phyloP scores from a whole-genome alignment of 2,113 vertebrate genomes.

The Thunnus maccoyii region DNA sequence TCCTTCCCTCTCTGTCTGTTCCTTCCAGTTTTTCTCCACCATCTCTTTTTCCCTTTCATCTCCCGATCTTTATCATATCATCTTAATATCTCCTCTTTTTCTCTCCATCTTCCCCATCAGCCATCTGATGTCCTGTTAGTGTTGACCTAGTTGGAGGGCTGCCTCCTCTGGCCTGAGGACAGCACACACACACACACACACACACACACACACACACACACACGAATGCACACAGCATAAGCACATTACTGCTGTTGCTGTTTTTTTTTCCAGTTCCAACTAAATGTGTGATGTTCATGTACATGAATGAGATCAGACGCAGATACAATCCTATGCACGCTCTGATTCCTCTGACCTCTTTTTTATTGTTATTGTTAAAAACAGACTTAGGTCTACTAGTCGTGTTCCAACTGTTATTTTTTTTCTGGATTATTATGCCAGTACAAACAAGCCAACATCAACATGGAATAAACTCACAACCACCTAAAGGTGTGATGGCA shows the following conservation, averaged over 20 bases:
- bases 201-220: constrained; percentile 28
- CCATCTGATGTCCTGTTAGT: constrained; percentile 56
- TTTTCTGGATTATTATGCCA: too few species aligned
- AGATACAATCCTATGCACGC: constrained; percentile 28
- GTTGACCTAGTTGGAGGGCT: constrained; percentile 69
- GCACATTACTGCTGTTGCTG: not conserved
- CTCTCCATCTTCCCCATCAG: constrained; percentile 24
- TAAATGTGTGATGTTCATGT: constrained; percentile 26
- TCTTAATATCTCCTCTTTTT: constrained; percentile 19
- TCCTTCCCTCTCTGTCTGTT: not conserved
- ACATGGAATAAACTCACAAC: too few species aligned
- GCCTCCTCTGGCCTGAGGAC: constrained; percentile 55
- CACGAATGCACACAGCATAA: constrained; percentile 24
- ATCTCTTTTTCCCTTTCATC: not conserved
- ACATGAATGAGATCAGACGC: constrained; percentile 56
- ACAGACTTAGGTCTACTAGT: not conserved
- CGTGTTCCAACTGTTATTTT: not conserved
- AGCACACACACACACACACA: constrained; percentile 16
- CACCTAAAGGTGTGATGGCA: too few species aligned
- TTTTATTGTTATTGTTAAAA: constrained; percentile 2
- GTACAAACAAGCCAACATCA: too few species aligned
- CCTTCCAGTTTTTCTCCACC: not conserved
- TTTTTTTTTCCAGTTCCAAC: constrained; percentile 5
- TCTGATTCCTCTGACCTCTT: constrained; percentile 62
- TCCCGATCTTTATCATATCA: not conserved